Evolutionary conservation across 2,797 vertebrate genomes (phyloP), one percentile per base, ranked within the genome.

Genomic region (Jordanella pulchra): DNA sequence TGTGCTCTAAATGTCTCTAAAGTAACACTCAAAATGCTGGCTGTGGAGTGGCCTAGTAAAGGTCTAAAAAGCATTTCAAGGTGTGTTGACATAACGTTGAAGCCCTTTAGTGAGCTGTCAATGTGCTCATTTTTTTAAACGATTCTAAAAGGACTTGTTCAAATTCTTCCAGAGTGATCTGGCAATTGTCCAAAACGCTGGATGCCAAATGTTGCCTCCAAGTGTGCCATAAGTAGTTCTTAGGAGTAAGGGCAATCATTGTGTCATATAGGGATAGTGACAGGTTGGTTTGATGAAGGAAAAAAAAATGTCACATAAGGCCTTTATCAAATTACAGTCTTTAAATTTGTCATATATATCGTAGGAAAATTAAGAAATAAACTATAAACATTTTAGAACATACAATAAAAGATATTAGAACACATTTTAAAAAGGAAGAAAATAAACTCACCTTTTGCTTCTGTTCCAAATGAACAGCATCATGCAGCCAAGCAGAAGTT

Each of bases 381-480:
- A 39, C 13, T 28, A 51, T 23, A 25, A 66, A 23, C 21, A 48
- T 42, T 13, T 17, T 1, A 54, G 51, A 11, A 47, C 13, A 35
- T 18, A 4, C 12, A n/a, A 28, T 12, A 11, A 70, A 6, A 72
- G 39, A 9, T 18, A 50, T 69, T 3, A 0, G 7, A 18, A 21
- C 1, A 47, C 54, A 61, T 13, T 0, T 71, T 25, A 51, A 3
- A 42, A 58, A 55, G 32, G 65, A 68, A 42, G 35, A 39, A 39
- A 39, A 7, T 5, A 39, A 60, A 89, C 89, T 87, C 60, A 92
- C 89, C 90, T 90, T 86, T 91, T 35, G 67, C 86, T 86, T 90
- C 92, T 91, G 87, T 50, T 87, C 74, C 86, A 61, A 77, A 58
- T 25, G n/a, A 83, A 86, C 67, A 53, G 76, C 68, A 81, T 66